These are phyloP conservation scores for Psylliodes chrysocephalus DNA, from an alignment of 2,888 invertebrate genomes.

Conservation along the genomic window DNA sequence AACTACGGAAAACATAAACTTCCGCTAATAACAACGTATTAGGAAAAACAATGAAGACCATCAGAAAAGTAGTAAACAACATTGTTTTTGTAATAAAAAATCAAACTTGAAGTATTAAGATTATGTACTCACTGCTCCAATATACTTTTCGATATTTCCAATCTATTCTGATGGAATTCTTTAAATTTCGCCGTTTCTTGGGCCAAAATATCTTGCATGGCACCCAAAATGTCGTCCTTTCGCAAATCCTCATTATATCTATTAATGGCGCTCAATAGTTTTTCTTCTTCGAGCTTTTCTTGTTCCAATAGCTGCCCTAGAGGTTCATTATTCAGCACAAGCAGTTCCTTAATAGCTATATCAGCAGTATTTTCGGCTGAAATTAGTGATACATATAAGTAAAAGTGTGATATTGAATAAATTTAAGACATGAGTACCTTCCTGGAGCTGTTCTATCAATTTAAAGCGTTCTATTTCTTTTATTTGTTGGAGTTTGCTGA, in stretches of 20 bases:
- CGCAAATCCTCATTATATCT: slow-evolving; percentile 69
- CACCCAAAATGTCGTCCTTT: slow-evolving; percentile 75
- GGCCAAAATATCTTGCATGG: slow-evolving; percentile 76
- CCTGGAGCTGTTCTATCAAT: slow-evolving; percentile 71
- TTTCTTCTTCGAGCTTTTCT: slow-evolving; percentile 75
- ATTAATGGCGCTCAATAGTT: slow-evolving; percentile 70
- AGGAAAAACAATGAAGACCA: too few species aligned
- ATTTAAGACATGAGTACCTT: slow-evolving; percentile 65
- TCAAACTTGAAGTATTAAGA: too few species aligned
- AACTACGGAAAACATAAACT: too few species aligned
- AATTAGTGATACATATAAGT: too few species aligned
- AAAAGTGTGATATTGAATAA: too few species aligned
- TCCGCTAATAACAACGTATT: too few species aligned
- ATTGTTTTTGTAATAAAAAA: too few species aligned
- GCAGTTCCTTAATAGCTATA: slow-evolving; percentile 73
- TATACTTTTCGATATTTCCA: slow-evolving; percentile 70
- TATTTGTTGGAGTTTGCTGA: slow-evolving; percentile 75
- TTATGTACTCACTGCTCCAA: slow-evolving; percentile 70
- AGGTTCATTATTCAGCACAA: slow-evolving; percentile 72
- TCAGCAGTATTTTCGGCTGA: slow-evolving; percentile 76
- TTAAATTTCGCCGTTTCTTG: slow-evolving; percentile 74
- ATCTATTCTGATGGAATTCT: slow-evolving; percentile 70
- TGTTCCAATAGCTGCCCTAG: slow-evolving; percentile 73
- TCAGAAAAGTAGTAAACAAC: too few species aligned
- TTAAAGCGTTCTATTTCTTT: slow-evolving; percentile 72